These are phyloP conservation scores for Falco novaeseelandiae DNA, from an alignment of 2,797 vertebrate species.

Conservation along the genomic window DNA sequence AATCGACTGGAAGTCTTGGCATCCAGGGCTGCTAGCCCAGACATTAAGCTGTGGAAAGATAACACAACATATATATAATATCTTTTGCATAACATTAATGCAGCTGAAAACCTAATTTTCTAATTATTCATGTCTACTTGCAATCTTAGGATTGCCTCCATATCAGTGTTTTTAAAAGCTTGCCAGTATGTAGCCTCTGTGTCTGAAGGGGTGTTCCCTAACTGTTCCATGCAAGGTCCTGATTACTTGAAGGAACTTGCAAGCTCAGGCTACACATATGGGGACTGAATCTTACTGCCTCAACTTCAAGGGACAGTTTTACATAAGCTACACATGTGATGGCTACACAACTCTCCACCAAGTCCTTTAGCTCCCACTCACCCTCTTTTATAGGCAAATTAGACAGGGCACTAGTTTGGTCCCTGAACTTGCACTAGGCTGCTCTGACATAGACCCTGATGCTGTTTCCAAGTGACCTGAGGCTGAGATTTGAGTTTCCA, in stretches of 20 bases:
- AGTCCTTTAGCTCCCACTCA: neutral
- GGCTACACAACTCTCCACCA: neutral
- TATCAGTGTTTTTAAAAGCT: neutral
- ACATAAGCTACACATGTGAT: neutral
- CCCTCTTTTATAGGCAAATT: neutral
- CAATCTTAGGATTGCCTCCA: neutral
- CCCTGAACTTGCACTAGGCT: neutral
- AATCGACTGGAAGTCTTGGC: constrained; percentile 94
- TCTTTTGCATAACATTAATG: neutral
- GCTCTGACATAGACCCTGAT: neutral
- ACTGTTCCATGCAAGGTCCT: neutral
- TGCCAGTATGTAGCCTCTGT: neutral
- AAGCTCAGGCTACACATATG: neutral
- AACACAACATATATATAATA: neutral
- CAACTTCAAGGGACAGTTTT: neutral
- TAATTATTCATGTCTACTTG: neutral
- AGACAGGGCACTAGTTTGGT: neutral
- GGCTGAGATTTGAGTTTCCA: neutral
- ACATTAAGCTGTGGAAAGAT: constrained; percentile 87
- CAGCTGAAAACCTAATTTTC: neutral
- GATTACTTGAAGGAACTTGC: neutral
- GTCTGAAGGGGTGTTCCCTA: neutral
- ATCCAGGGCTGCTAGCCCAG: constrained; percentile 92
- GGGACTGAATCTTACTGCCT: neutral
- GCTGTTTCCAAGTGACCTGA: neutral